Percentiles rank a stretch among this genome's conserved stretches.
Conservation (phyloP, 1,140 invertebrate genomes). For the Temnothorax longispinosus region DNA sequence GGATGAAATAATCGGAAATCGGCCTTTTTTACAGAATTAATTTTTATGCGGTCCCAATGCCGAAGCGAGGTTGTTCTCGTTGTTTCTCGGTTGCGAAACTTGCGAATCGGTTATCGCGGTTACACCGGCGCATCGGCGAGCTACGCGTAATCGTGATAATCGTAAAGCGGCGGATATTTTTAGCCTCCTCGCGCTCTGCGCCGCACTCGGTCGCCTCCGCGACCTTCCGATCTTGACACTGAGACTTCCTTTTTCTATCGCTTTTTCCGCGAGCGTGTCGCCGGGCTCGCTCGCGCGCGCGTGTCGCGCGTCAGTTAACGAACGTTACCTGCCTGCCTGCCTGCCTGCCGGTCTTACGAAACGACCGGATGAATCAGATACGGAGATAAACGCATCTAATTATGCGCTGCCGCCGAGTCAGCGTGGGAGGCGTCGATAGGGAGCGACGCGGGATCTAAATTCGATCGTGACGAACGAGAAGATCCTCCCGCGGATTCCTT, state of each 20-base stretch:
- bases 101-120: slow-evolving; percentile 2
- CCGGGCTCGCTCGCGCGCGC: background rate
- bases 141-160: slow-evolving; percentile 47
- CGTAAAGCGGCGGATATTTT: slow-evolving; percentile 34
- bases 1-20: background rate
- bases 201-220: slow-evolving; percentile 49
- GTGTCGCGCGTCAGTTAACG: slow-evolving; percentile 16
- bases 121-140: background rate
- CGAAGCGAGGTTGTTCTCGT: background rate
- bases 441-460: background rate
- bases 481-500: background rate
- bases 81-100: too few relatives aligned
- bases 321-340: background rate
- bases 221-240: slow-evolving; percentile 56
- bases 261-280: slow-evolving; percentile 13
- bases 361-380: slow-evolving; percentile 47
- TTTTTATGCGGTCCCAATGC: too few relatives aligned
- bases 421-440: background rate
- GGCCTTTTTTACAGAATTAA: background rate
- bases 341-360: slow-evolving; percentile 36
- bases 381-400: slow-evolving; percentile 29
- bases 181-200: slow-evolving; percentile 43
- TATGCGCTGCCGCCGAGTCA: background rate
- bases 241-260: slow-evolving; percentile 55
- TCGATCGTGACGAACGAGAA: background rate